Evolutionary conservation across 1,140 invertebrate species (phyloP).

Genomic region (Teleopsis dalmanni): DNA sequence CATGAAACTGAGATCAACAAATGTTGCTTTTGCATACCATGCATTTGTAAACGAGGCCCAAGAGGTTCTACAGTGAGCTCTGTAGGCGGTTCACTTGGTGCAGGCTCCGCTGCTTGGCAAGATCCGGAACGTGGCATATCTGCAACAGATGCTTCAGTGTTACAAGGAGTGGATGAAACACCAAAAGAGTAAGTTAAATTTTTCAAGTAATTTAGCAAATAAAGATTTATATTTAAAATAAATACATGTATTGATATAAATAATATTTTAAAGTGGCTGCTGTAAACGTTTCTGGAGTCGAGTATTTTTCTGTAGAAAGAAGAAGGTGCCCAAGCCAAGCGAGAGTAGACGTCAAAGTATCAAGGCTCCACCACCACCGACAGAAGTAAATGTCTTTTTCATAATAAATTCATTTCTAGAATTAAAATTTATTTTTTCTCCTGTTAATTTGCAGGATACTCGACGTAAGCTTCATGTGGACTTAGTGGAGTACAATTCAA

Average conservation of each 20-base stretch:
- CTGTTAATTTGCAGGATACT: constrained; percentile 54
- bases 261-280: constrained; percentile 28
- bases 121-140: constrained; percentile 36
- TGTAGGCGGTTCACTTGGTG: constrained; percentile 7
- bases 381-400: constrained; percentile 45
- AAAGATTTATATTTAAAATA: neutral
- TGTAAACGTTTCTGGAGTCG: constrained; percentile 35
- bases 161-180: constrained; percentile 32
- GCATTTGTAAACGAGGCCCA: constrained; percentile 19
- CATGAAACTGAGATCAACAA: constrained; percentile 32
- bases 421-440: neutral
- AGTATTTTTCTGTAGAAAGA: constrained; percentile 39
- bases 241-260: neutral
- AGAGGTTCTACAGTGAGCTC: constrained; percentile 2
- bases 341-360: constrained; percentile 52
- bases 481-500: constrained; percentile 69
- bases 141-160: constrained; percentile 30
- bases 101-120: constrained; percentile 34
- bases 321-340: constrained; percentile 30
- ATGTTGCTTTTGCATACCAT: constrained; percentile 42
- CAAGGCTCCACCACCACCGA: constrained; percentile 52
- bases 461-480: constrained; percentile 70
- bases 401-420: neutral
- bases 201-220: neutral
- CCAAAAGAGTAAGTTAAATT: constrained; percentile 20